phyloP scores from a whole-genome alignment of 2,113 vertebrate genomes.

The Perca flavescens region DNA sequence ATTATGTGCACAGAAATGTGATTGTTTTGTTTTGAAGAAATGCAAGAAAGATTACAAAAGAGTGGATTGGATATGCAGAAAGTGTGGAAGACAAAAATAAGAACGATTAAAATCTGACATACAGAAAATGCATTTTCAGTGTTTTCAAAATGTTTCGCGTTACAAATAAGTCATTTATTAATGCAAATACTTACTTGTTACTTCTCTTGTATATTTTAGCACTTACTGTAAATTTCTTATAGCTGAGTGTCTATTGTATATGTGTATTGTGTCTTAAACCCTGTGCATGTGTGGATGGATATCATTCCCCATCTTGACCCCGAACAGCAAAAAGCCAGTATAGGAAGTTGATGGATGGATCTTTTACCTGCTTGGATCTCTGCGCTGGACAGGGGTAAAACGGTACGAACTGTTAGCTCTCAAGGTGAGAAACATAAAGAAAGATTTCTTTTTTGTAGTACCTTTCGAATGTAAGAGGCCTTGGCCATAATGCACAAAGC shows the following conservation, averaged over 20 bases:
- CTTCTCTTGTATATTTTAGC: not conserved
- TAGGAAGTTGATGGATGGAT: constrained; percentile 31
- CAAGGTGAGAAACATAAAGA: constrained; percentile 8
- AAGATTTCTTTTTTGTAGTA: constrained; percentile 37
- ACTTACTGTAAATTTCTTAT: constrained; percentile 9
- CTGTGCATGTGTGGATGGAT: not conserved
- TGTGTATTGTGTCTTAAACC: not conserved
- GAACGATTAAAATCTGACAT: not conserved
- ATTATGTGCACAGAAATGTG: not conserved
- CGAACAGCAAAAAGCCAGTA: constrained; percentile 1
- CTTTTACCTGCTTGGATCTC: constrained; percentile 19
- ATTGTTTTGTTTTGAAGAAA: not conserved
- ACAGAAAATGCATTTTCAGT: not conserved
- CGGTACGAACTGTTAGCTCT: constrained; percentile 1
- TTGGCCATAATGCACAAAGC: constrained; percentile 27
- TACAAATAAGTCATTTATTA: not conserved
- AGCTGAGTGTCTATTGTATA: not conserved
- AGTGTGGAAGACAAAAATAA: not conserved
- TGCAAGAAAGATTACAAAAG: constrained; percentile 1
- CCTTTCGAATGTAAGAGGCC: constrained; percentile 18
- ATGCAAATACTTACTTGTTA: not conserved
- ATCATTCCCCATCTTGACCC: not conserved
- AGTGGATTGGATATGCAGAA: not conserved
- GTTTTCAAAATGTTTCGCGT: not conserved
- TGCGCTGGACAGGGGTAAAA: constrained; percentile 21